These are phyloP conservation scores for Timandra comae DNA, from an alignment of 2,888 invertebrate species.

Conservation along the genomic window DNA sequence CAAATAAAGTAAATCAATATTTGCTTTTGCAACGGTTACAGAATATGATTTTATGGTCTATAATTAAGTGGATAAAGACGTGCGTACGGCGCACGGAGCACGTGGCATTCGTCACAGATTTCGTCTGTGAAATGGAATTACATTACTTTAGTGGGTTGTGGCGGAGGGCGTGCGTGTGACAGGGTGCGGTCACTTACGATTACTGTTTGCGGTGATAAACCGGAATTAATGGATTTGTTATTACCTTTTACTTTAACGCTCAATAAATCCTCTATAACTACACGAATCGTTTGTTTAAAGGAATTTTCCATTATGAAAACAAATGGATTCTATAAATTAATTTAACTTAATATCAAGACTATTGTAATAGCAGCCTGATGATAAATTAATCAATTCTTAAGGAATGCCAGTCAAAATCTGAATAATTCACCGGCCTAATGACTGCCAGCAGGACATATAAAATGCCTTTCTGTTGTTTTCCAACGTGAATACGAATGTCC, in stretches of 20 bases:
- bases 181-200: constrained; percentile 55
- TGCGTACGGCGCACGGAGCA: constrained; percentile 24
- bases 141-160: constrained; percentile 50
- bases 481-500: constrained; percentile 63
- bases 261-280: constrained; percentile 19
- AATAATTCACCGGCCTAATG: constrained; percentile 62
- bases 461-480: constrained; percentile 54
- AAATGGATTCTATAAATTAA: no score
- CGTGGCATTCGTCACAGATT: constrained; percentile 58
- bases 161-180: constrained; percentile 39
- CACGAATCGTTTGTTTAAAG: no score
- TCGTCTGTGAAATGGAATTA: constrained; percentile 52
- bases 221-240: constrained; percentile 35
- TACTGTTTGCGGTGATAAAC: constrained; percentile 34
- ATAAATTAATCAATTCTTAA: constrained; percentile 38
- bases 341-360: not conserved
- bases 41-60: no score
- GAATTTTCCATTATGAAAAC: no score
- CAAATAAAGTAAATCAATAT: no score
- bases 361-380: constrained; percentile 10
- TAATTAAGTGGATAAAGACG: constrained; percentile 1
- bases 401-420: constrained; percentile 38
- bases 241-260: constrained; percentile 31
- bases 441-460: constrained; percentile 49
- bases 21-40: no score